Evolutionary conservation across 2,888 invertebrate genomes (phyloP).

Genomic region (Euclidia mi): DNA sequence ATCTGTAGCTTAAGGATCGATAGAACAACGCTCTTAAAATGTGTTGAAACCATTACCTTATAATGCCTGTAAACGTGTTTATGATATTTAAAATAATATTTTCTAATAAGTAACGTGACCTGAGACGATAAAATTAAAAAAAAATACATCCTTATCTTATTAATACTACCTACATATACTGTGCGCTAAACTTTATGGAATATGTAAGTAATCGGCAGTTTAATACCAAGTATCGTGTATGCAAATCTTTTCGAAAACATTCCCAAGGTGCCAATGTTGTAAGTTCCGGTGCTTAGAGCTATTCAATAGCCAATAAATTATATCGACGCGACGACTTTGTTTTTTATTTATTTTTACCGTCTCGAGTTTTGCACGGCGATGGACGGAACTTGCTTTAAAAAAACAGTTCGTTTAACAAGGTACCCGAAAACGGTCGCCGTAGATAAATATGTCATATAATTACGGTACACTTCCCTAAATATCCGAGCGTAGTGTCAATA

Average conservation of each 20-base stretch:
- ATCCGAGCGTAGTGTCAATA: slow-evolving; percentile 79
- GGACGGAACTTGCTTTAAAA: not conserved
- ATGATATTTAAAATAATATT: no score
- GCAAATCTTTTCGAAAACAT: no score
- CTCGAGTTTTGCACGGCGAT: slow-evolving; percentile 7
- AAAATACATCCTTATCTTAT: no score
- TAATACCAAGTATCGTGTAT: no score
- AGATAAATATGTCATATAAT: slow-evolving; percentile 58
- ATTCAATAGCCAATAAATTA: slow-evolving; percentile 6
- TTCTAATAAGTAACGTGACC: no score
- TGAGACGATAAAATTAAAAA: no score
- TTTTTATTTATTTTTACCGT: not conserved
- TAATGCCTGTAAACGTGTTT: no score
- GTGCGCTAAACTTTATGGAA: no score
- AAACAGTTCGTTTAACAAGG: slow-evolving; percentile 43
- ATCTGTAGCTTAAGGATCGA: not conserved
- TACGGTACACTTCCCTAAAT: slow-evolving; percentile 69
- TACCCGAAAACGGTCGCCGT: slow-evolving; percentile 35
- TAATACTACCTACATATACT: no score
- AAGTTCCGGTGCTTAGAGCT: slow-evolving; percentile 3
- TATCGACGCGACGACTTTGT: not conserved
- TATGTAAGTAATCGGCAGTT: no score
- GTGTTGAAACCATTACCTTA: no score
- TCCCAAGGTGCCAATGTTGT: not conserved
- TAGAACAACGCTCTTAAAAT: no score